Percentiles rank a stretch among this genome's conserved stretches.
Evolutionary conservation across 2,888 invertebrate genomes (phyloP).

Genomic region (Horisme vitalbata): DNA sequence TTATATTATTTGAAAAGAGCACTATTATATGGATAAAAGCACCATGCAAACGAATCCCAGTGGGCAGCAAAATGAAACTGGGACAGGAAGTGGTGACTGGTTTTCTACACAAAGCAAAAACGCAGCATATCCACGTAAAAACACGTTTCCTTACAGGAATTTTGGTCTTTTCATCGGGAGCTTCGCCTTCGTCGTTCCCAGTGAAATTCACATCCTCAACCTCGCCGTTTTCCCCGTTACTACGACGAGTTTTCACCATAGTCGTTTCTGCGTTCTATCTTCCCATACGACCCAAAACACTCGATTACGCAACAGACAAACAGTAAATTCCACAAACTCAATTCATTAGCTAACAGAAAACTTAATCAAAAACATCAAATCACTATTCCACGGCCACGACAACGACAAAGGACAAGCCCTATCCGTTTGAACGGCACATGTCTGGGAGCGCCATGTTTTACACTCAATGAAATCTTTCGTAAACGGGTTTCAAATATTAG

Average conservation of each 20-base stretch:
- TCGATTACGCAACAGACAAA: slow-evolving; percentile 58
- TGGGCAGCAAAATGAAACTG: slow-evolving; percentile 48
- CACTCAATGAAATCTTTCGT: slow-evolving; percentile 53
- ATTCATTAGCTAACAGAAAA: slow-evolving; percentile 48
- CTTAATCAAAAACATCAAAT: slow-evolving; percentile 47
- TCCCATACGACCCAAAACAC: slow-evolving; percentile 57
- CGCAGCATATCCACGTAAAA: slow-evolving; percentile 47
- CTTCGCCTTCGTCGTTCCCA: slow-evolving; percentile 75
- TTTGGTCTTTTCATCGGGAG: slow-evolving; percentile 79
- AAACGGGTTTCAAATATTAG: slow-evolving; percentile 43
- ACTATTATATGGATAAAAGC: slow-evolving; percentile 42
- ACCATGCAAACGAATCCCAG: slow-evolving; percentile 60
- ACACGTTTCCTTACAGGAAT: slow-evolving; percentile 51
- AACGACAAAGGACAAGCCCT: slow-evolving; percentile 68
- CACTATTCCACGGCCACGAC: slow-evolving; percentile 48
- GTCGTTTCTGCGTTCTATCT: slow-evolving; percentile 61
- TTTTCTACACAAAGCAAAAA: slow-evolving; percentile 50
- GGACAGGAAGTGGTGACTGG: slow-evolving; percentile 62
- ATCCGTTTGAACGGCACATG: slow-evolving; percentile 77
- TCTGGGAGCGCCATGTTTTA: slow-evolving; percentile 74
- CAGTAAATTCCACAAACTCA: slow-evolving; percentile 52
- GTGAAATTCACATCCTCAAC: slow-evolving; percentile 75
- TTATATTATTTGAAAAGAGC: no score
- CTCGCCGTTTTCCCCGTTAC: slow-evolving; percentile 80
- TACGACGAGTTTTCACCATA: slow-evolving; percentile 83